Base-by-base conservation (phyloP, 2,888 invertebrate species). In the Beris morrisii region DNA sequence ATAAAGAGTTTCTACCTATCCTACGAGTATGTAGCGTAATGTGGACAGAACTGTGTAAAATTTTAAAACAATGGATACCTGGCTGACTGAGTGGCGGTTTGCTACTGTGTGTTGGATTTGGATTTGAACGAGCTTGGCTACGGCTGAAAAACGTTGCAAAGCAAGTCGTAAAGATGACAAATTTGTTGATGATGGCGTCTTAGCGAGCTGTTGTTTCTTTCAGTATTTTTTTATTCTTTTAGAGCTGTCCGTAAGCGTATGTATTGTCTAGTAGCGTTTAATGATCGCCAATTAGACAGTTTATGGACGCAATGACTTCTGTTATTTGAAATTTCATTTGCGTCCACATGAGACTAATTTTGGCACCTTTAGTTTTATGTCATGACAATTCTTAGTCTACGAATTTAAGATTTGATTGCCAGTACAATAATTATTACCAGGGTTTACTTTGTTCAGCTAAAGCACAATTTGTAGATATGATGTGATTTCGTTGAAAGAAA, bases 151-250 rank as follows among this genome's bases (percentile, higher is more conserved):
- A 38, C 38, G 9, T 9, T 38, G 38, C 38, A 38, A 38, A 38
- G 38, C 38, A 52, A 61, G 52, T 59, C 58, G 58, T 59, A 59
- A 59, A 61, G 50, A 50, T 61, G 61, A 61, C 61, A 52, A 61
- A 61, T 61, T 61, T 32, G 61, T 22, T 61, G 52, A 61, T 61
- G 61, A 61, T 52, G 61, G 50, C 58, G n/a, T 61, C 50, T 61
- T 31, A 43, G 50, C 61, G 61, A 28, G 15, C 31, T 59, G 13
- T 48, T 46, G 31, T 30, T 31, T 43, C 38, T 50, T 61, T 59
- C 38, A 2, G 22, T 12, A 43, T 50, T 56, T 13, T 15, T 61
- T 59, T 50, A 5, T 22, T 12, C 50, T 50, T 56, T 13, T 15
- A 54, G 6, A 4, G 30, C 54, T 11, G 6, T n/a, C 12, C 28